Evolutionary conservation across 2,797 vertebrate genomes (phyloP), one percentile per base, ranked within the genome.

Genomic region (Aphelocoma californica): DNA sequence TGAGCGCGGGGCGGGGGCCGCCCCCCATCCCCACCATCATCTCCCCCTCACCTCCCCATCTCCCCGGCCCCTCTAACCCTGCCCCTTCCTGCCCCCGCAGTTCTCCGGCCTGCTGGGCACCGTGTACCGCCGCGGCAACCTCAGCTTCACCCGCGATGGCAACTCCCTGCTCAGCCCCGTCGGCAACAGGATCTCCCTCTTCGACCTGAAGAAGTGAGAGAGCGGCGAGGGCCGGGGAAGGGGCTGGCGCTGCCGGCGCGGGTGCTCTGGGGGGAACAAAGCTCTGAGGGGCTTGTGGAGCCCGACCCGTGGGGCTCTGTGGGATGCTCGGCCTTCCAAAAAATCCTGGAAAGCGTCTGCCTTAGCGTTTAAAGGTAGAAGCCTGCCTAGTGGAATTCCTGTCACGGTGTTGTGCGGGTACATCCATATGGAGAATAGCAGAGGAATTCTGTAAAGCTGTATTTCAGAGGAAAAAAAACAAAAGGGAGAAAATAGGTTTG

Each of bases 31-130:
- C 18, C 56, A 5, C 21, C 8, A 2, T 4, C 9, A 2, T 4
- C 26, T 6, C 26, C n/a, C 42, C 42, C 6, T 20, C 50, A 8
- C 23, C 25, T 86, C 1, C 38, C 16, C 57, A 2, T 7, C 64
- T 81, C 74, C 26, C 2, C 9, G 3, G 10, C 19, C 19, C 5
- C 5, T 15, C 4, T 36, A 18, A 10, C 60, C 9, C 16, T 50
- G 11, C 23, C 45, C 21, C 19, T 51, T 13, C 36, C 21, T 34
- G 61, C 26, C 67, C 38, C 38, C 92, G 31, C 86, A 99, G 99
- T 99, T 99, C 96, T 99, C 99, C 15, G 99, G 99, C 81, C 97
- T 99, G 91, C 96, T 99, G 69, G 99, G 99, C 51, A 98, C 99
- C 0, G 99, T 99, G 20, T 99, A 99, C 96, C 98, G 99, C 5